A percentile compares a stretch with the other conserved stretches of the same genome.
These are phyloP conservation scores for Epinephelus lanceolatus DNA, from an alignment of 2,113 vertebrate genomes.

Conservation along the genomic window DNA sequence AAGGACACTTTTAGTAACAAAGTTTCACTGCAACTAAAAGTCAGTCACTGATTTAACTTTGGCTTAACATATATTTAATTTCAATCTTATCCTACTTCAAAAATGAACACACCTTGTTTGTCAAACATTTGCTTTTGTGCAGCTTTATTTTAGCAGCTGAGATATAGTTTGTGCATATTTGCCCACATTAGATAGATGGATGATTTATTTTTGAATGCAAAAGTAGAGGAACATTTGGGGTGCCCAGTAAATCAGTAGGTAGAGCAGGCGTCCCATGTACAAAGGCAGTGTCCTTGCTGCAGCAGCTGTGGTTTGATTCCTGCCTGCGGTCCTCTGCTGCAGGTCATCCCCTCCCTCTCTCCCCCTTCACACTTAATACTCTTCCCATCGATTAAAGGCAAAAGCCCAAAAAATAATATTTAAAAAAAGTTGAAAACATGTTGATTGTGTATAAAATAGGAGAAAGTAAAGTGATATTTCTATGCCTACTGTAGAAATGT, in stretches of 20 bases:
- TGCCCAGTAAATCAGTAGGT: too few species aligned
- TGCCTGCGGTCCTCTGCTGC: too few species aligned
- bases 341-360: too few species aligned
- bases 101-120: neutral
- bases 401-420: too few species aligned
- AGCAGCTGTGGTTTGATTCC: too few species aligned
- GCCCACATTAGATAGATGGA: neutral
- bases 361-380: too few species aligned
- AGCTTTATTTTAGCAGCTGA: slow-evolving; percentile 5
- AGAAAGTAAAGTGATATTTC: neutral
- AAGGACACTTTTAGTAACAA: neutral
- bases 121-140: neutral
- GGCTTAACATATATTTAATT: slow-evolving; percentile 13
- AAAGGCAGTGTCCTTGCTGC: too few species aligned
- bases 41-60: neutral
- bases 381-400: too few species aligned
- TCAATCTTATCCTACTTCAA: neutral
- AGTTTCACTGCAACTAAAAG: neutral
- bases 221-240: neutral
- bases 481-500: neutral
- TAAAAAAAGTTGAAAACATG: too few species aligned
- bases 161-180: neutral
- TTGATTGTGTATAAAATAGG: neutral
- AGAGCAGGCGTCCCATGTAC: too few species aligned
- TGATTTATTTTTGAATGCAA: slow-evolving; percentile 9